phyloP scores from a whole-genome alignment of 53 echinoderm and acorn worm genomes.

The Astropecten irregularis region DNA sequence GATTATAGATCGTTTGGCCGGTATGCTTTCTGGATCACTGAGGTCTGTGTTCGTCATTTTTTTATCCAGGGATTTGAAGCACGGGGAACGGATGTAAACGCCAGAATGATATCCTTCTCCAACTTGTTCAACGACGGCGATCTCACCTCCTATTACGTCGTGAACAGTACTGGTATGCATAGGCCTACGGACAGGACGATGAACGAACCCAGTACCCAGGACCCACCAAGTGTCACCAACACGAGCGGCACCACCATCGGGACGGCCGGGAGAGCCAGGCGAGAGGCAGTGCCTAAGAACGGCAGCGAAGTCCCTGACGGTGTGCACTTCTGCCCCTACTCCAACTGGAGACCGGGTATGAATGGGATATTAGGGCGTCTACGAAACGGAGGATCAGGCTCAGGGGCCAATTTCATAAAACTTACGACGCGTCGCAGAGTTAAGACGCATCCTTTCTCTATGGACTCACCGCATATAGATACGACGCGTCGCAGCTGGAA shows the following conservation, averaged over 20 bases:
- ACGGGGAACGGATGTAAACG: conserved; percentile 61
- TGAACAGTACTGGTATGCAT: not conserved
- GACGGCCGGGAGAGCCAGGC: not conserved
- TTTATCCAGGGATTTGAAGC: conserved; percentile 57
- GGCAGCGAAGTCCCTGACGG: no score
- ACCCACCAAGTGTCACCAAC: not conserved
- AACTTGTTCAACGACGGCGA: conserved; percentile 15
- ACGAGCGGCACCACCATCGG: not conserved
- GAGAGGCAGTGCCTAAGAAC: not conserved
- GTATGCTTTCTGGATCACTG: not conserved
- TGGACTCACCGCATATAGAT: no score
- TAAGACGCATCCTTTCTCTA: no score
- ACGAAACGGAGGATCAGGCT: no score
- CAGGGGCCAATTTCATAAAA: no score
- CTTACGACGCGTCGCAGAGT: no score
- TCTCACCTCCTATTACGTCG: not conserved
- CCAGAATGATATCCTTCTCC: conserved; percentile 11
- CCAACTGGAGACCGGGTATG: no score
- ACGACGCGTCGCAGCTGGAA: no score
- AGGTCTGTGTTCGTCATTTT: not conserved
- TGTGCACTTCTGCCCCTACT: no score
- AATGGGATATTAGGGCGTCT: no score
- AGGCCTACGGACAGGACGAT: no score
- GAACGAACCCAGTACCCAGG: not conserved
- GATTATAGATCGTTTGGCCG: not conserved